Evolutionary conservation across 23 tunicate species (phyloP), one percentile per base, ranked within the genome.

Genomic region (Trididemnum nubilum): DNA sequence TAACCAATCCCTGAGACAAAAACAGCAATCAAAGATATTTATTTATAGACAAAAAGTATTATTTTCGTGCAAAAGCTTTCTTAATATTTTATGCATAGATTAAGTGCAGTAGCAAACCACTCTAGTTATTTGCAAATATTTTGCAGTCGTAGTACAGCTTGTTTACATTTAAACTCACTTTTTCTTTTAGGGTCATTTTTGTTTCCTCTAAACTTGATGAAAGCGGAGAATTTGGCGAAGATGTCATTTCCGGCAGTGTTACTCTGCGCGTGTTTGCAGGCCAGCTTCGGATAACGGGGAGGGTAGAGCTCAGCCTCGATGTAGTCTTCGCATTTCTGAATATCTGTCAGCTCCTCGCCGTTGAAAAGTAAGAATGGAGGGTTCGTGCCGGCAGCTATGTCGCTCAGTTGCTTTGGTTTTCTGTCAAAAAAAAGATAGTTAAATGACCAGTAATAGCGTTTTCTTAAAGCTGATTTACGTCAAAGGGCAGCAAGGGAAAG

Each of bases 151-250:
- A n/a, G n/a, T n/a, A n/a, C n/a, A n/a, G n/a, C n/a, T n/a, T n/a
- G n/a, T n/a, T n/a, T n/a, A n/a, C n/a, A n/a, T n/a, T n/a, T n/a
- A n/a, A 2, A 79, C 84, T 78, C 35, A 87, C 92, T 57, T 64
- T 81, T 74, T 64, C 86, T 52, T 87, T 81, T 87, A 1, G 92
- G 92, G 50, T 87, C 92, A 44, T 73, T 81, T 27, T 27, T 37
- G 38, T 87, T 77, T 12, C 97, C 97, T 0, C 37, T 49, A 52
- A 82, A 90, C 72, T 96, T 96, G 86, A 90, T 77, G 39, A 92
- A 84, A 0, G 96, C 99, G 33, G 99, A 90, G 73, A 96, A 96
- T 60, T 90, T 96, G 30, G 99, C 93, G 59, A 96, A 96, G 57
- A 96, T 65, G 67, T 96, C 96, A 44, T 57, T 90, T 12, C 99